Evolutionary conservation across 2,113 vertebrate genomes (phyloP).

Genomic region (Pangasianodon gigas): DNA sequence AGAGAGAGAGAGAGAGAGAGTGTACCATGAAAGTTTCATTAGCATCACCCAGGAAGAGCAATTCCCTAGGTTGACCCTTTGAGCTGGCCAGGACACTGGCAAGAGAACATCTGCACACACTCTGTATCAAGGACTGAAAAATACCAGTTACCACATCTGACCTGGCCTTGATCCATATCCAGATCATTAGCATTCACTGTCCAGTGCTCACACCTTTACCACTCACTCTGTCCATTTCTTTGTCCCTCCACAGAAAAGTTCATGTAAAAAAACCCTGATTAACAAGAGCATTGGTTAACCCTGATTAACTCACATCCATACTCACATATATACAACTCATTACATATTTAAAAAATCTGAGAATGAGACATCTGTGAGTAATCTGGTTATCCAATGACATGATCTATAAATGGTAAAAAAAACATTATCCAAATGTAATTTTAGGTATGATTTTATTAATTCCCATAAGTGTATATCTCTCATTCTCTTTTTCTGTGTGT

Average conservation of each 20-base stretch:
- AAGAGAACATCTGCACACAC: slow-evolving; percentile 66
- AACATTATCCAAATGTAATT: not conserved
- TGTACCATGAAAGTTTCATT: slow-evolving; percentile 68
- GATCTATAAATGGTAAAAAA: not conserved
- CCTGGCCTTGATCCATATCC: slow-evolving; percentile 34
- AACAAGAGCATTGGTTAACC: no score
- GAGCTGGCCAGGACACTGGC: slow-evolving; percentile 60
- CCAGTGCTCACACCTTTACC: not conserved
- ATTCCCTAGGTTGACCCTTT: slow-evolving; percentile 64
- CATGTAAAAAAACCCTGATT: not conserved
- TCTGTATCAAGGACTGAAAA: slow-evolving; percentile 71
- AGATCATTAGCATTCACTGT: slow-evolving; percentile 68
- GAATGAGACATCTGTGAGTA: not conserved
- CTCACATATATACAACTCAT: no score
- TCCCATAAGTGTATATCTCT: not conserved
- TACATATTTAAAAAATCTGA: not conserved
- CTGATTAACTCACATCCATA: not conserved
- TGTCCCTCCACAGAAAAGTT: not conserved
- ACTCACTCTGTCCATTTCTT: slow-evolving; percentile 20
- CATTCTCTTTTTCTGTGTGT: not conserved
- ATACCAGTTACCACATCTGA: slow-evolving; percentile 61
- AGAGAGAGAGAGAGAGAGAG: not conserved
- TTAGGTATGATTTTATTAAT: not conserved
- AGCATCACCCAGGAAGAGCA: slow-evolving; percentile 62
- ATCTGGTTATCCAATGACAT: not conserved